A percentile compares a stretch with the other conserved stretches of the same genome.
Conservation (phyloP, 2,888 invertebrate genomes). For the Brachyopa scutellaris region DNA sequence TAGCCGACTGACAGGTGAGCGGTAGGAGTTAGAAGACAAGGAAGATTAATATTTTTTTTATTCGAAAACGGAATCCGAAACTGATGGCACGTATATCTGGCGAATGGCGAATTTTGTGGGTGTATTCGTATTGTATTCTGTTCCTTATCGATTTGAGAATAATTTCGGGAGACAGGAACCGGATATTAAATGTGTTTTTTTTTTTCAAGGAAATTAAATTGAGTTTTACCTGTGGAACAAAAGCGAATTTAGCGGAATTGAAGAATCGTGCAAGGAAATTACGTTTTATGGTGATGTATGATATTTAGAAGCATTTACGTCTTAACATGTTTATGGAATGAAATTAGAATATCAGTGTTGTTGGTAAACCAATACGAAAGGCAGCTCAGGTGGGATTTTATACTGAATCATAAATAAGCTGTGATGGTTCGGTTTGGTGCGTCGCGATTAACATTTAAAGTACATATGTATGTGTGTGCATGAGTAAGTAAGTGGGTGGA, state of each 20-base stretch:
- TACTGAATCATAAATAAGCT: constrained; percentile 2
- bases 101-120: background rate
- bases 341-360: background rate
- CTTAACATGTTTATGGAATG: background rate
- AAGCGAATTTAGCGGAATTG: background rate
- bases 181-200: constrained; percentile 17
- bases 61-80: background rate
- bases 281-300: background rate
- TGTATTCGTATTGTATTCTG: no score
- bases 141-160: background rate
- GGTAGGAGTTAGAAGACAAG: background rate
- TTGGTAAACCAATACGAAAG: background rate
- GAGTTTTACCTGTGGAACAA: constrained; percentile 5
- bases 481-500: no score
- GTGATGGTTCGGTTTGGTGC: no score
- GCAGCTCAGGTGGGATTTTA: background rate
- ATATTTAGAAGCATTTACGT: background rate
- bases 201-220: constrained; percentile 9
- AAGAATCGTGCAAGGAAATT: constrained; percentile 1
- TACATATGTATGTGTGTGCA: no score
- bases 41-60: constrained; percentile 5
- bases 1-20: background rate
- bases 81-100: background rate
- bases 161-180: background rate
- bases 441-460: no score